Conservation (phyloP, 2,113 vertebrate genomes). For the Anarrhichthys ocellatus region DNA sequence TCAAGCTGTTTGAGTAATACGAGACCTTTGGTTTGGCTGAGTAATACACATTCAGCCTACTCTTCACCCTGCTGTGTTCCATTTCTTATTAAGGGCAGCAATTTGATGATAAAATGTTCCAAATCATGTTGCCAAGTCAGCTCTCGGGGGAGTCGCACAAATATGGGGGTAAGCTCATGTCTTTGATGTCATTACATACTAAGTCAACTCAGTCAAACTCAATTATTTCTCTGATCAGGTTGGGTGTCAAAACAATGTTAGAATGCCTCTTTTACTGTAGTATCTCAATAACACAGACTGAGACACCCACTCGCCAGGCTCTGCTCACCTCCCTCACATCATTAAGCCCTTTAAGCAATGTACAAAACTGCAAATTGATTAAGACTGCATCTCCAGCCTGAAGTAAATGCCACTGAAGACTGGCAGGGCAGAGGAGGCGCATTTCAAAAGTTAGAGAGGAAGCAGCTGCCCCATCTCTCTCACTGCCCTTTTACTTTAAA, state of each 20-base stretch:
- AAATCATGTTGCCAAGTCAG: slow-evolving; percentile 54
- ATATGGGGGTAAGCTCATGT: slow-evolving; percentile 42
- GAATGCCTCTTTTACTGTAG: slow-evolving; percentile 45
- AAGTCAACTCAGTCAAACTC: slow-evolving; percentile 67
- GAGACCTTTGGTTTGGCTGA: slow-evolving; percentile 37
- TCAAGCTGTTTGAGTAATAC: slow-evolving; percentile 43
- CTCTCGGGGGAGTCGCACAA: slow-evolving; percentile 44
- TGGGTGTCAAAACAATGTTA: slow-evolving; percentile 53
- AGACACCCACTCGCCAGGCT: slow-evolving; percentile 27
- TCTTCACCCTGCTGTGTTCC: slow-evolving; percentile 52
- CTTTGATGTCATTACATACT: slow-evolving; percentile 67
- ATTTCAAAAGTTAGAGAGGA: slow-evolving; percentile 48
- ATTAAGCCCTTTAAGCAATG: slow-evolving; percentile 52
- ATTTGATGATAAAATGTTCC: slow-evolving; percentile 56
- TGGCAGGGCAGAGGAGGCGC: slow-evolving; percentile 53
- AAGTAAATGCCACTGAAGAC: slow-evolving; percentile 40
- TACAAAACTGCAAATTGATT: slow-evolving; percentile 56
- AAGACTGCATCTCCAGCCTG: slow-evolving; percentile 23
- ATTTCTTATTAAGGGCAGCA: slow-evolving; percentile 59
- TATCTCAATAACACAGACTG: slow-evolving; percentile 53
- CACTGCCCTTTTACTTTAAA: slow-evolving; percentile 16
- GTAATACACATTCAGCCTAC: slow-evolving; percentile 45
- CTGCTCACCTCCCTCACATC: slow-evolving; percentile 35
- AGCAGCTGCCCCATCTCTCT: slow-evolving; percentile 16
- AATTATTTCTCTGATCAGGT: slow-evolving; percentile 65